phyloP scores from a whole-genome alignment of 1,140 invertebrate species.

The Ips nitidus region DNA sequence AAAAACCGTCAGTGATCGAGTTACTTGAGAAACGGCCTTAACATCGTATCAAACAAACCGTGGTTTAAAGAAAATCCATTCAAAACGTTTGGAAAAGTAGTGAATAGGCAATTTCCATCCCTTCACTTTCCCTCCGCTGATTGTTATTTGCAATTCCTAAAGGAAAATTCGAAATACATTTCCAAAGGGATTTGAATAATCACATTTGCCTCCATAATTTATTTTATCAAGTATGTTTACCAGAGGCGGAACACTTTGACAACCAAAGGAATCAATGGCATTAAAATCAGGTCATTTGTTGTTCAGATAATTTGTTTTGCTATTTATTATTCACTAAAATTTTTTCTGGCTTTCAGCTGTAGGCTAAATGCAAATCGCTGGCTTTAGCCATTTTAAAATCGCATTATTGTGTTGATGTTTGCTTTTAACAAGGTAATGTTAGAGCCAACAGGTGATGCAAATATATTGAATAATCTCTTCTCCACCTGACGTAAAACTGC shows the following conservation, averaged over 20 bases:
- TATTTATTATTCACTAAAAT: too few relatives aligned
- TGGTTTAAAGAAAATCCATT: conserved; percentile 11
- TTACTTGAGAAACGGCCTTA: too few relatives aligned
- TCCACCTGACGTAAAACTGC: conserved; percentile 21
- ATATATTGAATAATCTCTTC: conserved; percentile 21
- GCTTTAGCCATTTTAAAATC: too few relatives aligned
- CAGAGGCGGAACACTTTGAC: conserved; percentile 17
- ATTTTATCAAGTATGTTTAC: conserved; percentile 43
- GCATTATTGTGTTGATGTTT: too few relatives aligned
- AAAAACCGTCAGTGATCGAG: too few relatives aligned
- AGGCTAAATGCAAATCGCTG: too few relatives aligned
- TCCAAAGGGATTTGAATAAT: conserved; percentile 47
- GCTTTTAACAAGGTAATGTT: conserved; percentile 17
- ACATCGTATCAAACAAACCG: too few relatives aligned
- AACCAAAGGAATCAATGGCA: background rate
- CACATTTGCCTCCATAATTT: conserved; percentile 48
- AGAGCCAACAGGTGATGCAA: conserved; percentile 14
- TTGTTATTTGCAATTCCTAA: conserved; percentile 45
- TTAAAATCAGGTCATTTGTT: too few relatives aligned
- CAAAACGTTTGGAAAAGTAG: conserved; percentile 14
- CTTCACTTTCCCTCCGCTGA: conserved; percentile 31
- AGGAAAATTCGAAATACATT: conserved; percentile 48
- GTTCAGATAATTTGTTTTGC: too few relatives aligned
- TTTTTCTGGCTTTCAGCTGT: too few relatives aligned
- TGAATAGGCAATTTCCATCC: conserved; percentile 29